A percentile compares a stretch with the other conserved stretches of the same genome.
phyloP scores from a whole-genome alignment of 2,113 vertebrate genomes.

The Saccopteryx bilineata region DNA sequence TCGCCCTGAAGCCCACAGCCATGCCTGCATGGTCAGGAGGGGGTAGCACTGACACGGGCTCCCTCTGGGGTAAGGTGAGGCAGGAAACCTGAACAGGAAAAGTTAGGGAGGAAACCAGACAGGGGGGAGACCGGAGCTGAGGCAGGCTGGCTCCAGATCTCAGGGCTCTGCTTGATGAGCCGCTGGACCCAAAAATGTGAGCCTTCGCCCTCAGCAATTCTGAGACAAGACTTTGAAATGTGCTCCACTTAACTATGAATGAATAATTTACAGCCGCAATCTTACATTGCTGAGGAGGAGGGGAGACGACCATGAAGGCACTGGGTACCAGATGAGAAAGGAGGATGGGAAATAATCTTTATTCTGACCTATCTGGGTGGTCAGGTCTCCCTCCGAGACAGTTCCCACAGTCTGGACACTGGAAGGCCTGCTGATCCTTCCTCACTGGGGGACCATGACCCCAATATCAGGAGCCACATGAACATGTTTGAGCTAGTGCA shows the following conservation, averaged over 20 bases:
- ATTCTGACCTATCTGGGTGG: not conserved
- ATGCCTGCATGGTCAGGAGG: rapidly evolving
- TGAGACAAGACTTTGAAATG: constrained; percentile 69
- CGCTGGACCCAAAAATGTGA: not conserved
- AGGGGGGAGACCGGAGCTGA: not conserved
- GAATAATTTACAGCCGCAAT: constrained; percentile 79
- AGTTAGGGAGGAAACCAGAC: not conserved
- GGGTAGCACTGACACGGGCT: not conserved
- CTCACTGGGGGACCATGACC: rapidly evolving
- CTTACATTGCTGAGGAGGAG: constrained; percentile 70
- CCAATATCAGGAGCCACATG: not conserved
- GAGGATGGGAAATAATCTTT: not conserved
- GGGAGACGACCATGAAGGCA: not conserved
- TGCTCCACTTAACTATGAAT: constrained; percentile 52
- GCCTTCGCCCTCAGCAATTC: constrained; percentile 31
- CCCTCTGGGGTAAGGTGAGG: not conserved
- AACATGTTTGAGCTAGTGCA: not conserved
- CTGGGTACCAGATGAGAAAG: not conserved
- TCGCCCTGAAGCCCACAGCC: not conserved
- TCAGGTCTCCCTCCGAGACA: not conserved
- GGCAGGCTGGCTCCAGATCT: not conserved
- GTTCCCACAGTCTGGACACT: rapidly evolving
- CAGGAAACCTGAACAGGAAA: not conserved
- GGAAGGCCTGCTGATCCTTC: not conserved
- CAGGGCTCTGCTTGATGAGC: not conserved